A percentile compares a stretch with the other conserved stretches of the same genome.
Evolutionary conservation across 2,888 invertebrate genomes (phyloP).

Genomic region (Apodemia zela): DNA sequence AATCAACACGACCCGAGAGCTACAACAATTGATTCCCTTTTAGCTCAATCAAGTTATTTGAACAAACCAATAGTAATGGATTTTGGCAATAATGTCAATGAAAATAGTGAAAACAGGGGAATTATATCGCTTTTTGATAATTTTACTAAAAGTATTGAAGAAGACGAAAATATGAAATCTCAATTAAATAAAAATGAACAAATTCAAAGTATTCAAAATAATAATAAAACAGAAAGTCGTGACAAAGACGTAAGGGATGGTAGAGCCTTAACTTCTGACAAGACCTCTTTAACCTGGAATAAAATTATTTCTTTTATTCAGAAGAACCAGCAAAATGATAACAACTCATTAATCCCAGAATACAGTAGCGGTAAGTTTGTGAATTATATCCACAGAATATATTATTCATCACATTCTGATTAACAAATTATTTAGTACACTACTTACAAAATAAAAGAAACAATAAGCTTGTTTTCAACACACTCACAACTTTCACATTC

Average conservation of each 20-base stretch:
- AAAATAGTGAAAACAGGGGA: conserved; percentile 80
- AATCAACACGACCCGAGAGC: conserved; percentile 69
- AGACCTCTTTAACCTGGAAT: conserved; percentile 52
- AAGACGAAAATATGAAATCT: conserved; percentile 22
- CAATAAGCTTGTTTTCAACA: too few species aligned
- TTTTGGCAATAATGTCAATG: conserved; percentile 68
- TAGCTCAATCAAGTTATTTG: conserved; percentile 37
- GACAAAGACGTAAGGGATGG: conserved; percentile 57
- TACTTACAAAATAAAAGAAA: too few species aligned
- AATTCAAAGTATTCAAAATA: conserved; percentile 69
- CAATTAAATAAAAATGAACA: conserved; percentile 59
- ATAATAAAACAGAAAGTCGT: conserved; percentile 50
- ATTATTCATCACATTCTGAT: background rate
- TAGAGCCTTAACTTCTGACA: conserved; percentile 46
- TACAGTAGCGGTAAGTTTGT: conserved; percentile 40
- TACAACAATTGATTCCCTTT: conserved; percentile 45
- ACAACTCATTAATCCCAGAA: conserved; percentile 14
- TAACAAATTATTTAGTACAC: too few species aligned
- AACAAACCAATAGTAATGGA: conserved; percentile 64
- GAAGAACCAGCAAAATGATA: conserved; percentile 45
- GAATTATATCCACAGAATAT: background rate
- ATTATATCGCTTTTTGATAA: conserved; percentile 82
- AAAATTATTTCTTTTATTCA: conserved; percentile 64
- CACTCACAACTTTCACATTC: too few species aligned
- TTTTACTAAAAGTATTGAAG: conserved; percentile 58